These are phyloP conservation scores for Drosophila mimetica DNA, from an alignment of 2,888 invertebrate genomes.

Conservation along the genomic window DNA sequence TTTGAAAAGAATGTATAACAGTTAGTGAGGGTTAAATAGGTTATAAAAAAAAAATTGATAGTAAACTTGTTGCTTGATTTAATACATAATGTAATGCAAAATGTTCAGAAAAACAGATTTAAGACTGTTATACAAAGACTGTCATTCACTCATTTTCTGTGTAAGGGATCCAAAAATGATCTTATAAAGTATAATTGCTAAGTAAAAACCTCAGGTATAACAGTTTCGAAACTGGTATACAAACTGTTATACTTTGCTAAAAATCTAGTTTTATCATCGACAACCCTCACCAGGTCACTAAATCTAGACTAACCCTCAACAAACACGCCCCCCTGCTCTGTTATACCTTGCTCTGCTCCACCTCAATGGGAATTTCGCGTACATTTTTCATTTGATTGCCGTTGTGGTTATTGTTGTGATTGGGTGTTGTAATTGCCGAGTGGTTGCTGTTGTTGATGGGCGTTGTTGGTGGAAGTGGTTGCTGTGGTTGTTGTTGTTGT, in stretches of 20 bases:
- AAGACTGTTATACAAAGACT: slow-evolving; percentile 14
- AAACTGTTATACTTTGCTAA: not conserved
- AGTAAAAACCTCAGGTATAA: not conserved
- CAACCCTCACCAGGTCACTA: not conserved
- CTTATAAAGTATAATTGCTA: too few relatives aligned
- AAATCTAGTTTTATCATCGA: not conserved
- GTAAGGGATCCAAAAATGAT: too few relatives aligned
- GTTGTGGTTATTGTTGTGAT: slow-evolving; percentile 61
- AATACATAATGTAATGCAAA: not conserved
- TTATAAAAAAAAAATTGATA: not conserved
- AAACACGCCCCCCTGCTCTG: slow-evolving; percentile 15
- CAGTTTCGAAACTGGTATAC: slow-evolving; percentile 1
- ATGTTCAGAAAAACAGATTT: slow-evolving; percentile 11
- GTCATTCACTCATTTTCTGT: not conserved
- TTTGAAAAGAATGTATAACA: not conserved
- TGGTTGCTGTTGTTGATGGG: slow-evolving; percentile 37
- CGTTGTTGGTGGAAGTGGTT: slow-evolving; percentile 31
- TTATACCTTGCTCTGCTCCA: slow-evolving; percentile 83
- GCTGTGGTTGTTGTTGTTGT: slow-evolving; percentile 34
- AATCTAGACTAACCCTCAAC: not conserved
- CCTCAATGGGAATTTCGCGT: slow-evolving; percentile 84
- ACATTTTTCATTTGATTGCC: slow-evolving; percentile 70
- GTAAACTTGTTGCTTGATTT: not conserved
- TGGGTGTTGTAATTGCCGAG: slow-evolving; percentile 50
- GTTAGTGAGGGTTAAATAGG: slow-evolving; percentile 1